Percentiles rank a stretch among this genome's conserved stretches.
Conservation (phyloP, 2,113 vertebrate genomes). For the Callionymus lyra region DNA sequence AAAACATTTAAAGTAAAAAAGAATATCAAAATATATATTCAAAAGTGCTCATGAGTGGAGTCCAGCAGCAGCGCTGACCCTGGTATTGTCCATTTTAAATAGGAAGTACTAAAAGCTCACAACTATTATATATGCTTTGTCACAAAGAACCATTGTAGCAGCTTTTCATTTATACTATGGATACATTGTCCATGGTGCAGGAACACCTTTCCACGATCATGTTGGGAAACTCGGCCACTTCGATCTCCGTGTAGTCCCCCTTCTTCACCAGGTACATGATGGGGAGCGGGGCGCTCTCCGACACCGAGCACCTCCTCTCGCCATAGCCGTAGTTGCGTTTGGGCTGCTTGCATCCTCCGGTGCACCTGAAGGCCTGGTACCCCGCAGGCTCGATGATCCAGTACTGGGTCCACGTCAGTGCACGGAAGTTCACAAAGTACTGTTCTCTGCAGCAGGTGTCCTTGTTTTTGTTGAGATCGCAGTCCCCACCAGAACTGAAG, state of each 20-base stretch:
- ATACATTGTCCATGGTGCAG: constrained; percentile 68
- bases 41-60: constrained; percentile 60
- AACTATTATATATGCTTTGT: no score
- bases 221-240: constrained; percentile 81
- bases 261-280: constrained; percentile 84
- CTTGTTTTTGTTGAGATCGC: constrained; percentile 44
- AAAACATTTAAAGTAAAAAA: constrained; percentile 33
- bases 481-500: constrained; percentile 74
- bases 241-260: constrained; percentile 81
- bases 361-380: constrained; percentile 74
- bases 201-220: constrained; percentile 80
- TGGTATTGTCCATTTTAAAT: constrained; percentile 43
- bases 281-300: constrained; percentile 73
- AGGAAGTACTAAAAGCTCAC: constrained; percentile 49
- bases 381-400: constrained; percentile 80
- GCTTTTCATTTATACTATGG: constrained; percentile 60
- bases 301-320: constrained; percentile 65
- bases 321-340: constrained; percentile 62
- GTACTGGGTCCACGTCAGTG: constrained; percentile 76
- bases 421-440: constrained; percentile 74
- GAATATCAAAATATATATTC: constrained; percentile 22
- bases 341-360: constrained; percentile 68
- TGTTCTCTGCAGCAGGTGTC: constrained; percentile 74
- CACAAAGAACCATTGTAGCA: background rate
- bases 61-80: constrained; percentile 9